phyloP scores from a whole-genome alignment of 2,113 vertebrate species.

The Phyllopteryx taeniolatus region DNA sequence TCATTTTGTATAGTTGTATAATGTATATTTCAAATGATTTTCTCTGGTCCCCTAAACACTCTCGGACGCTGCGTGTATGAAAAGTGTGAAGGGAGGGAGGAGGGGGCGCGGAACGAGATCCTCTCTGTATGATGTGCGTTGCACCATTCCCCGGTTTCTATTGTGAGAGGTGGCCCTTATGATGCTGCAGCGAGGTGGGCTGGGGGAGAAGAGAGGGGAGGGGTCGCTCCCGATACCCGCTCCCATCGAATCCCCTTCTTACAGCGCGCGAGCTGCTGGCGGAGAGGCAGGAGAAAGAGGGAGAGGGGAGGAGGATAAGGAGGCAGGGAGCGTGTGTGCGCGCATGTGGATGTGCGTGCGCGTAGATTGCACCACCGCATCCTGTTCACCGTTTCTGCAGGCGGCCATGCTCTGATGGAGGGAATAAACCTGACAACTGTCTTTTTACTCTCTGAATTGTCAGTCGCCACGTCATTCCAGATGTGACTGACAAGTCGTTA shows the following conservation, averaged over 20 bases:
- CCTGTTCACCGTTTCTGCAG: constrained; percentile 68
- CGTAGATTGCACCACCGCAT: constrained; percentile 81
- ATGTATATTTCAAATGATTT: not conserved
- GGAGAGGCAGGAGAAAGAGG: constrained; percentile 60
- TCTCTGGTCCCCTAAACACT: not conserved
- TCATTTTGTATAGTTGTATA: not conserved
- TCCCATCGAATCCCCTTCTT: constrained; percentile 69
- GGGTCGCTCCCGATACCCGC: constrained; percentile 62
- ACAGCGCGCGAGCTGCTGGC: constrained; percentile 65
- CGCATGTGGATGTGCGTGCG: constrained; percentile 60
- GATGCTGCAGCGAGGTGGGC: constrained; percentile 73
- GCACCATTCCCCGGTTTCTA: constrained; percentile 81
- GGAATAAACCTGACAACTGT: constrained; percentile 51
- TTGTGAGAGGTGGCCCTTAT: constrained; percentile 70
- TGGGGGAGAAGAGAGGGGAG: constrained; percentile 59
- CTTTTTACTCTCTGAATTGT: constrained; percentile 32
- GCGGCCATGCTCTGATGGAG: constrained; percentile 79
- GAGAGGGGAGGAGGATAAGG: constrained; percentile 23
- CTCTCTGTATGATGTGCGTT: constrained; percentile 72
- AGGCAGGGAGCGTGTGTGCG: constrained; percentile 33
- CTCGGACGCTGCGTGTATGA: constrained; percentile 6
- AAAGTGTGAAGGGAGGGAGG: constrained; percentile 10
- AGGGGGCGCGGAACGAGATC: constrained; percentile 27
- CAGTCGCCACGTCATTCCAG: constrained; percentile 51
- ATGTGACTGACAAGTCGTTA: constrained; percentile 68